A percentile compares a stretch with the other conserved stretches of the same genome.
Evolutionary conservation across 2,797 vertebrate genomes (phyloP).

Genomic region (Dendrocincla tyrannina): DNA sequence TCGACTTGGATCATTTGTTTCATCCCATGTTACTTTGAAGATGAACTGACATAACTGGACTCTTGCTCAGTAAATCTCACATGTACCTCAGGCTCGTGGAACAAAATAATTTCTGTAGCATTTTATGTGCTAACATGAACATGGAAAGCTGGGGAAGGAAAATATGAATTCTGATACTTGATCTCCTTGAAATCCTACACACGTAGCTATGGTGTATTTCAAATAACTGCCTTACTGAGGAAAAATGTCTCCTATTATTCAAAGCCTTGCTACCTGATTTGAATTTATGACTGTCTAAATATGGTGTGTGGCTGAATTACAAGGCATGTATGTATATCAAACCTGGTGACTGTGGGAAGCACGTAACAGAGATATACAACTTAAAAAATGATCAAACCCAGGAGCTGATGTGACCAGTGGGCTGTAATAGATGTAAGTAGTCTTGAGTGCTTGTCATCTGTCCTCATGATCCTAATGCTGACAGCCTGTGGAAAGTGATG

Average conservation of each 20-base stretch:
- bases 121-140: neutral
- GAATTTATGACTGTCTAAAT: conserved; percentile 20
- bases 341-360: conserved; percentile 4
- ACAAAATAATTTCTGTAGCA: neutral
- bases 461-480: neutral
- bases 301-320: neutral
- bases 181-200: neutral
- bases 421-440: neutral
- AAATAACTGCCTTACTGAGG: neutral
- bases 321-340: neutral
- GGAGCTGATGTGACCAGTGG: conserved; percentile 15
- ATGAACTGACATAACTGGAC: neutral
- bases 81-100: neutral
- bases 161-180: neutral
- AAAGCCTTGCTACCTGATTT: neutral
- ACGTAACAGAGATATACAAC: neutral
- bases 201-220: neutral
- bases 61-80: neutral
- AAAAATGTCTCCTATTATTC: neutral
- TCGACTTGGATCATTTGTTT: neutral
- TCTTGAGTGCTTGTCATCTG: conserved; percentile 27
- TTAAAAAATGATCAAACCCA: conserved; percentile 24
- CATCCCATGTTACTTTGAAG: neutral
- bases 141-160: neutral
- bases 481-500: conserved; percentile 46